Evolutionary conservation across 2,888 invertebrate species (phyloP), one percentile per base, ranked within the genome.

Genomic region (Lepidonotus clava): DNA sequence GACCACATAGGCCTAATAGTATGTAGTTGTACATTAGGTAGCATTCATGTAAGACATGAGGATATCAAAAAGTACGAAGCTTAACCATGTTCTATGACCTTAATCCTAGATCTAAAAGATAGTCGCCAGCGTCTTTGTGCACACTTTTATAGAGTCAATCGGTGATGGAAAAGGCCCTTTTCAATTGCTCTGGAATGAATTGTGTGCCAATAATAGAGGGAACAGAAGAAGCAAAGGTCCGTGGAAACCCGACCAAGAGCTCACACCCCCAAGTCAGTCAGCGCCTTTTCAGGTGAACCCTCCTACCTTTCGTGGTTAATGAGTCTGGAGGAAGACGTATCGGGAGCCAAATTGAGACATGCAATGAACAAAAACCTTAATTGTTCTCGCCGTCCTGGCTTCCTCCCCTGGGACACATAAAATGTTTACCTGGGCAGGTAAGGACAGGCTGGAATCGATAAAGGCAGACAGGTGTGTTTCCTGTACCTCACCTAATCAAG

Each of bases 361-460:
- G 61, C 61, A 61, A 61, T 61, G 28, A 11, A 28, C 24, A 61
- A 61, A 61, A 61, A 28, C 61, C 61, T 61, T 61, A 61, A 61
- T 61, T 61, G 61, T 61, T 14, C 28, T 46, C 24, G 61, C 61
- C 61, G 21, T 61, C 28, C 61, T n/a, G 24, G 5, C 56, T 32
- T 32, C 24, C 28, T 24, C 61, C 56, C 61, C 24, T 61, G 61
- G 24, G 61, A 24, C 61, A n/a, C n/a, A 28, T 4, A 61, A 2
- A 1, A 2, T 61, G 61, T 28, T 8, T 61, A 24, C 28, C 28
- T 61, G 61, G 61, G 61, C 0, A 2, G 28, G 11, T 61, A 24
- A 32, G 28, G 24, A 32, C 28, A 61, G 61, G 2, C 61, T 61
- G 18, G 46, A 11, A 46, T 18, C 46, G 46, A 24, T 61, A 61